Conservation (phyloP, 2,888 invertebrate species). For the Acronicta psi region DNA sequence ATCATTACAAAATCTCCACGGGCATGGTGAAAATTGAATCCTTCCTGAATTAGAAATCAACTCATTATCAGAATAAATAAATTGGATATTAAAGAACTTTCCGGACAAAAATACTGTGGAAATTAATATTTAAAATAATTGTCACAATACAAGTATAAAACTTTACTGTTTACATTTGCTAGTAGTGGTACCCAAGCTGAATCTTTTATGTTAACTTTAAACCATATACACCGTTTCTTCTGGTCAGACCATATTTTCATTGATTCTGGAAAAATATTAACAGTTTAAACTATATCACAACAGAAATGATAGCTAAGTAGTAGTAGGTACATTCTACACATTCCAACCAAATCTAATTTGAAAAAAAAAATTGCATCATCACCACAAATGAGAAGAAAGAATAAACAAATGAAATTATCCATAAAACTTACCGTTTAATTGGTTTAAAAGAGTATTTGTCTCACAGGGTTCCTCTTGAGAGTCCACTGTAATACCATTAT, state of each 20-base stretch:
- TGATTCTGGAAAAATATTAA: conserved; percentile 88
- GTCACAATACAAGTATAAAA: not conserved
- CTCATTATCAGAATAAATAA: not conserved
- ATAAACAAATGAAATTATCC: not conserved
- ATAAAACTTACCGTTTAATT: conserved; percentile 90
- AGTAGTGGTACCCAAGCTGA: conserved; percentile 93
- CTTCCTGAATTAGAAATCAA: conserved; percentile 84
- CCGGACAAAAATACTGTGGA: too few species aligned
- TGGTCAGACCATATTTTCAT: conserved; percentile 90
- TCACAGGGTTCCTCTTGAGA: conserved; percentile 89
- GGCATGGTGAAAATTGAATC: conserved; percentile 97
- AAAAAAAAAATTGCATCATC: too few species aligned
- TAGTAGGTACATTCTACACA: not conserved
- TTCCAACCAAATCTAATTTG: too few species aligned
- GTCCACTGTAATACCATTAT: conserved; percentile 92
- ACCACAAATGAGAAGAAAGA: too few species aligned
- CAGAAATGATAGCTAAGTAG: too few species aligned
- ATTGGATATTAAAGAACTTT: not conserved
- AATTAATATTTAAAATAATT: too few species aligned
- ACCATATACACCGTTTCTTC: conserved; percentile 93
- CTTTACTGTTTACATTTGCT: conserved; percentile 88
- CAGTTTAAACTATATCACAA: too few species aligned
- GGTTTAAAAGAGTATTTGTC: conserved; percentile 80
- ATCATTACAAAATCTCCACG: conserved; percentile 93
- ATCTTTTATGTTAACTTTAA: conserved; percentile 92